Base-by-base conservation (phyloP, 2,113 vertebrate genomes). In the Epinephelus cyanopodus region DNA sequence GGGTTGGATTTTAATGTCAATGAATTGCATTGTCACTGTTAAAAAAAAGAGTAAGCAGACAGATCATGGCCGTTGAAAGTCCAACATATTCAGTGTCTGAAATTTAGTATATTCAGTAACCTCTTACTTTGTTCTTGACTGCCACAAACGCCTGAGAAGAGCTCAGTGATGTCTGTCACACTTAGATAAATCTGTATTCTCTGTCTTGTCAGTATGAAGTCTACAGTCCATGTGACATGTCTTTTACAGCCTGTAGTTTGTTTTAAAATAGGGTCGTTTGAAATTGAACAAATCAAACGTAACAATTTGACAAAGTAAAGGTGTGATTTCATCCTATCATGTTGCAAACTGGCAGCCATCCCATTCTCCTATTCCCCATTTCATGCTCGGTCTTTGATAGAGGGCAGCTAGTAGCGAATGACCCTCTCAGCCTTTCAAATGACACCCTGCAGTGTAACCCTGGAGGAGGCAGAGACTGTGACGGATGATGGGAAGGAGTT, bases 401-500 rank as follows among this genome's bases (percentile, higher is more conserved):
- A 85, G 83, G 82, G 64, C 82, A 87, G 87, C 61, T 74, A 48
- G 60, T 78, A 82, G 74, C 54, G 25, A 84, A 79, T 37, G 47
- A 65, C 71, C 71, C 76, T 53, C 70, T 70, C 77, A 80, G 81
- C 73, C 56, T 70, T 80, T 86, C 69, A 66, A 77, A 77, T 52
- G 69, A 69, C 81, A 86, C 66, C 72, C 64, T 27, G 19, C 69
- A 37, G 54, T 72, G 81, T 71, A 61, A 66, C 18, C 72, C 73
- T 62, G 63, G 37, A 60, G 83, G 47, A 71, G 23, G 74, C 72
- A 67, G 33, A 83, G 64, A 78, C 71, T 83, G 79, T 84, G 75
- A 90, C 53, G 71, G 86, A 85, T 87, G 77, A 77, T 77, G 65
- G 67, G 73, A 81, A 53, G 21, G 62, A 73, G 62, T n/a, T 84